Conservation (phyloP, 2,797 vertebrate genomes). For the Brachyalestes nurse region DNA sequence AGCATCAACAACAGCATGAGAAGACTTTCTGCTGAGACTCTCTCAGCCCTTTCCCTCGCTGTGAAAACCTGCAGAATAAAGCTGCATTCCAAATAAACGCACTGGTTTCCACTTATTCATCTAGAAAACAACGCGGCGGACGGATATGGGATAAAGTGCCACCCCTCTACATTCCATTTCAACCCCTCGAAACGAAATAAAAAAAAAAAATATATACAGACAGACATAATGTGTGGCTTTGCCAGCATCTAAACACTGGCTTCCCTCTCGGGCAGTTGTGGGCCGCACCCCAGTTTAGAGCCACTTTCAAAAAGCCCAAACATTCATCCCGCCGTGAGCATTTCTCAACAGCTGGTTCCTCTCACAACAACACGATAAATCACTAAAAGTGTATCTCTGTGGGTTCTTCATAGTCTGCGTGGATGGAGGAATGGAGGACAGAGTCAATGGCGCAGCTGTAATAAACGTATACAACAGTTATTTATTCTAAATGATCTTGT, state of each 20-base stretch:
- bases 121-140: not conserved
- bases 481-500: not conserved
- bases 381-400: slow-evolving; percentile 22
- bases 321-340: slow-evolving; percentile 46
- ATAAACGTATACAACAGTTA: not conserved
- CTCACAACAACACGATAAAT: slow-evolving; percentile 33
- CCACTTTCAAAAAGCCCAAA: slow-evolving; percentile 46
- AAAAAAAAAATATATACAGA: slow-evolving; percentile 25
- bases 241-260: slow-evolving; percentile 47
- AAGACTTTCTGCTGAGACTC: not conserved
- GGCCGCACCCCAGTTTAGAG: slow-evolving; percentile 34
- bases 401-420: not conserved
- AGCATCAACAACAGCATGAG: not conserved
- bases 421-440: not conserved
- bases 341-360: slow-evolving; percentile 51
- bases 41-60: not conserved
- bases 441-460: not conserved
- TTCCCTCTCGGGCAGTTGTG: slow-evolving; percentile 25
- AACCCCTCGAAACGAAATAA: slow-evolving; percentile 1
- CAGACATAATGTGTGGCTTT: slow-evolving; percentile 24
- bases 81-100: slow-evolving; percentile 3
- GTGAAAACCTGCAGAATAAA: not conserved
- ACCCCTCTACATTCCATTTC: slow-evolving; percentile 20
- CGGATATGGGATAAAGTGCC: slow-evolving; percentile 21
- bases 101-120: slow-evolving; percentile 40